phyloP scores from a whole-genome alignment of 2,113 vertebrate genomes.

The Xyliphius kryptos region DNA sequence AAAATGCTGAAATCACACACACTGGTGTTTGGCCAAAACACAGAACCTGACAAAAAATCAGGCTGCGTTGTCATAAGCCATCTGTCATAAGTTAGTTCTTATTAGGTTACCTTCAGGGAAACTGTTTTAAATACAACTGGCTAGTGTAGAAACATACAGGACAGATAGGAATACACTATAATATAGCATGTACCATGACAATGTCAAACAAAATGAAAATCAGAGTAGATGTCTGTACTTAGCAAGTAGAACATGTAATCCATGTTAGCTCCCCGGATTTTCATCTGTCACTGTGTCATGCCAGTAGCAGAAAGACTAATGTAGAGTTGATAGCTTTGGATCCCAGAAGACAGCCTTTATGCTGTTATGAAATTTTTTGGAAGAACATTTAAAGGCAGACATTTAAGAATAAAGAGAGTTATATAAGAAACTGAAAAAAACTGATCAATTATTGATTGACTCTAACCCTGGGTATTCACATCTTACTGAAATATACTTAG shows the following conservation, averaged over 20 bases:
- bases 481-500: too few species aligned
- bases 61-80: not conserved
- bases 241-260: constrained; percentile 22
- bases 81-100: constrained; percentile 6
- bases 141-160: not conserved
- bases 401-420: too few species aligned
- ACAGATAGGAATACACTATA: constrained; percentile 5
- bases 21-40: constrained; percentile 21
- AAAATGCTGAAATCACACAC: constrained; percentile 19
- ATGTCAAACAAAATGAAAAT: constrained; percentile 21
- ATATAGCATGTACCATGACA: constrained; percentile 7
- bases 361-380: too few species aligned
- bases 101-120: constrained; percentile 17
- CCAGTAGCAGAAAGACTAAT: constrained; percentile 12
- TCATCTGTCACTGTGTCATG: constrained; percentile 8
- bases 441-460: too few species aligned
- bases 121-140: not conserved
- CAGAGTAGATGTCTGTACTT: constrained; percentile 10
- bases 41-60: constrained; percentile 13
- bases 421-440: too few species aligned
- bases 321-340: constrained; percentile 7
- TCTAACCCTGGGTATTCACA: too few species aligned
- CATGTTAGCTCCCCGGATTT: constrained; percentile 18
- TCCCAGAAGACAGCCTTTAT: too few species aligned
- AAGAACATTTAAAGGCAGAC: too few species aligned